A percentile compares a stretch with the other conserved stretches of the same genome.
Conservation (phyloP, 2,888 invertebrate genomes). For the Melieria crassipennis region DNA sequence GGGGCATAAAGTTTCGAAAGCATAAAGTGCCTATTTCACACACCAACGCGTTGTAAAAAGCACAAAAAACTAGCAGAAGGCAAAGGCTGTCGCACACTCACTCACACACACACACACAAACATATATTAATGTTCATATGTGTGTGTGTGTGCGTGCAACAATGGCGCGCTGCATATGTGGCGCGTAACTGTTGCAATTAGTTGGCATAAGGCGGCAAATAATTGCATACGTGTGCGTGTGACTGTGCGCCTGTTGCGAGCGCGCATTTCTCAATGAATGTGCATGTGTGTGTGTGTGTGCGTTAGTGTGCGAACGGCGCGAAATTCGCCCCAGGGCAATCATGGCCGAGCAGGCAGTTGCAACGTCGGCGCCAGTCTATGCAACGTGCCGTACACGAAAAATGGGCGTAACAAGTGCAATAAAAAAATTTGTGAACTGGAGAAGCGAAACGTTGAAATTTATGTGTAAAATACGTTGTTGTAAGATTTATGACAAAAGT, state of each 20-base stretch:
- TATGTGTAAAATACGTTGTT: conserved; percentile 28
- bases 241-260: no score
- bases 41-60: neutral
- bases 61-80: neutral
- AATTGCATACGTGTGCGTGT: conserved; percentile 3
- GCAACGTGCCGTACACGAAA: no score
- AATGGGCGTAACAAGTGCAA: no score
- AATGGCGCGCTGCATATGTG: conserved; percentile 13
- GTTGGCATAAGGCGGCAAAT: conserved; percentile 34
- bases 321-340: no score
- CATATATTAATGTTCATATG: neutral
- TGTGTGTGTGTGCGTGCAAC: conserved; percentile 23
- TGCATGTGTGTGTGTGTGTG: no score
- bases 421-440: no score
- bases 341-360: no score
- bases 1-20: neutral
- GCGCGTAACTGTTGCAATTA: conserved; percentile 34
- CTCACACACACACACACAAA: neutral
- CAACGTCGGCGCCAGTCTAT: no score
- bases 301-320: no score
- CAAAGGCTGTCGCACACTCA: neutral
- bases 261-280: no score
- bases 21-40: neutral
- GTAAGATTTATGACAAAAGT: conserved; percentile 32
- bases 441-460: conserved; percentile 16